A percentile compares a stretch with the other conserved stretches of the same genome.
phyloP scores from a whole-genome alignment of 2,888 invertebrate genomes.

The Pycnomerus fuliginosus region DNA sequence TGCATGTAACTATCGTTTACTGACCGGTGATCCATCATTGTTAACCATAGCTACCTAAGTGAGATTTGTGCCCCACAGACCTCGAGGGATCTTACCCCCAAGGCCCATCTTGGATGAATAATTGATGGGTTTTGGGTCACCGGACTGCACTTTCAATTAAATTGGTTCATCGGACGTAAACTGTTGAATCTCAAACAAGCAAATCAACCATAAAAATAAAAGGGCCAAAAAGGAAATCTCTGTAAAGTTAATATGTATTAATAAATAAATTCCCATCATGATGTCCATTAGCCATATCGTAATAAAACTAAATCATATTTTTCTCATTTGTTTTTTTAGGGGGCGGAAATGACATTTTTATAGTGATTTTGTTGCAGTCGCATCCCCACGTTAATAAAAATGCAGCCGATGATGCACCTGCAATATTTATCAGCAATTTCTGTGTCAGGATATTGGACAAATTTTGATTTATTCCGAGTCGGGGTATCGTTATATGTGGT shows the following conservation, averaged over 20 bases:
- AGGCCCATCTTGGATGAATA: slow-evolving; percentile 36
- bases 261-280: too few relatives aligned
- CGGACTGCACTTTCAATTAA: slow-evolving; percentile 20
- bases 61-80: slow-evolving; percentile 43
- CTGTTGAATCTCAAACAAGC: too few relatives aligned
- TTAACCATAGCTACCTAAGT: slow-evolving; percentile 40
- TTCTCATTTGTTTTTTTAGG: too few relatives aligned
- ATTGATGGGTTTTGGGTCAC: slow-evolving; percentile 31
- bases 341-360: too few relatives aligned
- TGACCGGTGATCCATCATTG: slow-evolving; percentile 39
- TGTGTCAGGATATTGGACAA: slow-evolving; percentile 39
- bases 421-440: slow-evolving; percentile 43
- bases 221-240: too few relatives aligned
- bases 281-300: too few relatives aligned
- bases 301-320: too few relatives aligned
- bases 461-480: slow-evolving; percentile 41
- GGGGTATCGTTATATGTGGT: slow-evolving; percentile 37
- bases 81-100: slow-evolving; percentile 27
- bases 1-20: slow-evolving; percentile 26
- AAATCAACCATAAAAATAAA: too few relatives aligned
- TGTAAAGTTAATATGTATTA: too few relatives aligned
- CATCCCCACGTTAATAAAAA: slow-evolving; percentile 36
- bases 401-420: slow-evolving; percentile 41
- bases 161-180: slow-evolving; percentile 2
- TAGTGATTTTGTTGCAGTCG: slow-evolving; percentile 4